Base-by-base conservation (phyloP, 1,140 invertebrate genomes). In the Eueides isabella region DNA sequence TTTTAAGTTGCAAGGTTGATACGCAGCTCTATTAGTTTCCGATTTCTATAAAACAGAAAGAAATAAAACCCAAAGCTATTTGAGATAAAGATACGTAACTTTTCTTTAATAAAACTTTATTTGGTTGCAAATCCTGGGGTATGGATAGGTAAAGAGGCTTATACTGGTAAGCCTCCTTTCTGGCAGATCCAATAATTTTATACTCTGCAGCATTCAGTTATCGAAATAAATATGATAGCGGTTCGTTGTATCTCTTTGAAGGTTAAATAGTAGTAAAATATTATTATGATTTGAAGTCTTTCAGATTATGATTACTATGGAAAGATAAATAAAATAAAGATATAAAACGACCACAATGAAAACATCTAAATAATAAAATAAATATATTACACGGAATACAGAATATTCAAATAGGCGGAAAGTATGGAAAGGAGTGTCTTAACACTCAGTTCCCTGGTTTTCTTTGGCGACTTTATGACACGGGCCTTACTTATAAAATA, bases 101-200 rank as follows among this genome's bases (percentile, higher is more conserved):
- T 74, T 72, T 64, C 69, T 79, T 79, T 74, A 81, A 81, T 77
- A 78, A 76, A 80, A 80, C 62, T 80, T 80, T 81, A 81, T 79
- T 76, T 76, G 70, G 72, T 75, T 75, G 74, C 69, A 74, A 61
- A 76, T 76, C 72, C 48, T 64, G 5, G 71, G 78, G 78, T 66
- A 76, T 66, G 72, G 79, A 81, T 79, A 80, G 81, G 77, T 85
- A 81, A 81, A 83, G 73, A 77, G 83, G 84, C 83, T 87, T 87
- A 87, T 79, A 81, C 77, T 82, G 79, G 80, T 80, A 78, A 83
- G 80, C 80, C 80, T 72, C 35, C 77, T 81, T 81, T 76, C 73
- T 81, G 71, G 64, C 72, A 82, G 80, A 70, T 82, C 77, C 73
- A 78, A 81, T 80, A 82, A 80, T 81, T 76, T 81, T 80, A 78